Base-by-base conservation (phyloP, 2,797 vertebrate genomes). In the Sus cebifrons region DNA sequence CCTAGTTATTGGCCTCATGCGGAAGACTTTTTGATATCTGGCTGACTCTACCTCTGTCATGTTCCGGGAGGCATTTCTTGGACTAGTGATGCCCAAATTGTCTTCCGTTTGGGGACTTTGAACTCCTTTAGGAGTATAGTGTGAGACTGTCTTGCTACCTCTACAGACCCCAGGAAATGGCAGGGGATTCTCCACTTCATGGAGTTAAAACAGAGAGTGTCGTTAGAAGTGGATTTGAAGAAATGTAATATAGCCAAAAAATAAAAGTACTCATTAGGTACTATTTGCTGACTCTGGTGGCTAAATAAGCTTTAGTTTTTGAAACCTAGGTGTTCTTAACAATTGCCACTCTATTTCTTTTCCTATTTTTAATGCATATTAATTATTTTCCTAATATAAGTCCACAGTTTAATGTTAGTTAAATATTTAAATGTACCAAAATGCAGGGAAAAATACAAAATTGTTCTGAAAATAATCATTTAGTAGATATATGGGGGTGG, bases 401-500 rank as follows among this genome's bases (percentile, higher is more conserved):
- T 56, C 77, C 44, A 87, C 1, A 82, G 67, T 81, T 86, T 44
- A 96, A 86, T 81, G 40, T 60, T 96, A 85, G 84, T 86, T 73
- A 89, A 96, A 86, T 62, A 29, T 93, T 78, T 74, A 79, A 73
- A 79, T 90, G 27, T 91, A 70, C 52, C 71, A 29, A 67, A 78
- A 3, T 86, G 44, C 18, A 91, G 74, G 36, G 90, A 92, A 81
- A 94, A 81, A 77, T 18, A 29, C n/a, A 93, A 17, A 92, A 40
- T 73, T 94, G 56, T 94, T 92, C 65, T 93, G 82, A 94, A 96
- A 95, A 70, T 77, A 64, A 16, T 82, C 70, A 82, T 21, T 95
- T 95, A 65, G 10, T 81, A 23, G 91, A 40, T 13, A 12, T 77
- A 12, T 77, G 5, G 71, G 56, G 60, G n/a, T 83, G 36, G 85